Percentiles rank a stretch among this genome's conserved stretches.
Conservation (phyloP, 2,113 vertebrate species). For the Thamnaconus septentrionalis region DNA sequence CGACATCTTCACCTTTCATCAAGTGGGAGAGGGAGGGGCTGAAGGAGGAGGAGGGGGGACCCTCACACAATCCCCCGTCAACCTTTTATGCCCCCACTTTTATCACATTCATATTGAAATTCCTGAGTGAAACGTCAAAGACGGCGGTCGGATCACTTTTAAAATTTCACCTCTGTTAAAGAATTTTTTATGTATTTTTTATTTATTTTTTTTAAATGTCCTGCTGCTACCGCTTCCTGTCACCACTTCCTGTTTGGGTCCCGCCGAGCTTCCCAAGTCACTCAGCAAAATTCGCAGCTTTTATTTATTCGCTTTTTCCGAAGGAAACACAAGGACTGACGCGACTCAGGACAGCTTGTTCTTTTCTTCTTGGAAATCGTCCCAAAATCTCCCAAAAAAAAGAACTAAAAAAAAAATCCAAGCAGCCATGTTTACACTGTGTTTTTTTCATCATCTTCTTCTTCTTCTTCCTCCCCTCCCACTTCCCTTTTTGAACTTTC, state of each 20-base stretch:
- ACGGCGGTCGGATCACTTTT: conserved; percentile 45
- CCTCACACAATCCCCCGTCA: neutral
- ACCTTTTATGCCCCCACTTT: conserved; percentile 2
- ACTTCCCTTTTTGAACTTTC: conserved; percentile 63
- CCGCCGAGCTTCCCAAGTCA: neutral
- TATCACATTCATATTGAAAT: conserved; percentile 56
- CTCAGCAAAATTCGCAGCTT: too few species aligned
- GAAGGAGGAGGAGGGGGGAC: conserved; percentile 7
- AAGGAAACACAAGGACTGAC: too few species aligned
- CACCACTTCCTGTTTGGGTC: neutral
- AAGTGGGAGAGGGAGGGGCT: conserved; percentile 16
- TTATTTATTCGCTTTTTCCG: too few species aligned
- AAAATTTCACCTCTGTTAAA: conserved; percentile 3
- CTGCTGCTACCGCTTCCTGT: too few species aligned
- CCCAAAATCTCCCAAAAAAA: conserved; percentile 44
- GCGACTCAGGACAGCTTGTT: too few species aligned
- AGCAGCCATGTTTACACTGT: conserved; percentile 48
- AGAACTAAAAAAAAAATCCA: conserved; percentile 53
- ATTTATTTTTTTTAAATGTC: too few species aligned
- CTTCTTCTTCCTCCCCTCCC: neutral
- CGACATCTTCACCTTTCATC: conserved; percentile 36
- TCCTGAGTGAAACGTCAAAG: conserved; percentile 53
- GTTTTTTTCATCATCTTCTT: conserved; percentile 19
- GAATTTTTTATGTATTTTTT: too few species aligned
- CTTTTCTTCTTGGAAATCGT: conserved; percentile 25